Conservation (phyloP, 2,888 invertebrate species). For the Elgonia sp. region DNA sequence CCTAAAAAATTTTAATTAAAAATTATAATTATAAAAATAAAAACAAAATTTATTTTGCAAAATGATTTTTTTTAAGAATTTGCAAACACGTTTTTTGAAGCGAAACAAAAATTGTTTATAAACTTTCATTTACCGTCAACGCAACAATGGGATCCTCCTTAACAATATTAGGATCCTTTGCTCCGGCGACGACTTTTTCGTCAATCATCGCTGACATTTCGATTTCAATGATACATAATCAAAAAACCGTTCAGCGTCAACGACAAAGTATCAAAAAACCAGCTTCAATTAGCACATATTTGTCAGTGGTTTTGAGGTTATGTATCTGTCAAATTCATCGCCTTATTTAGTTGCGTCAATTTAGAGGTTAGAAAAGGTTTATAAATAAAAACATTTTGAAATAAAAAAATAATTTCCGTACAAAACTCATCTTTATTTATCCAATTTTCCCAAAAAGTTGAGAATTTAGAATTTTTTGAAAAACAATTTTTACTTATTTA, state of each 20-base stretch:
- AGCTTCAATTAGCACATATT: not conserved
- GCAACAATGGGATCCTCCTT: conserved; percentile 86
- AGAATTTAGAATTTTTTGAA: not conserved
- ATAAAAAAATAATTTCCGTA: not conserved
- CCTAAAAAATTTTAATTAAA: too few species aligned
- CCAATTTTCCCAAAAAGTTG: not conserved
- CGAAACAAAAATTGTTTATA: conserved; percentile 28
- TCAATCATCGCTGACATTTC: conserved; percentile 85
- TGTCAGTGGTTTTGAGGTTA: conserved; percentile 39
- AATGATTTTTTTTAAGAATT: too few species aligned
- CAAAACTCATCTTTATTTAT: not conserved
- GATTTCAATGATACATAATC: conserved; percentile 17
- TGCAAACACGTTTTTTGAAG: too few species aligned
- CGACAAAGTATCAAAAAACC: not conserved
- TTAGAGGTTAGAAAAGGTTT: not conserved
- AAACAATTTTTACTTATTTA: not conserved
- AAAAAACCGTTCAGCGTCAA: not conserved
- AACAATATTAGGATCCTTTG: conserved; percentile 83
- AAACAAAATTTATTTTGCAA: not conserved
- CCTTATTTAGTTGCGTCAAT: not conserved
- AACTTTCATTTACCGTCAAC: conserved; percentile 82
- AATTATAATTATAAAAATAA: conserved; percentile 43
- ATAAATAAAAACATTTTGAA: not conserved
- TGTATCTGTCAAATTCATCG: conserved; percentile 27
- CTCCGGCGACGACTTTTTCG: conserved; percentile 86